Conservation (phyloP, 2,888 invertebrate species). For the Napeogenes inachia region DNA sequence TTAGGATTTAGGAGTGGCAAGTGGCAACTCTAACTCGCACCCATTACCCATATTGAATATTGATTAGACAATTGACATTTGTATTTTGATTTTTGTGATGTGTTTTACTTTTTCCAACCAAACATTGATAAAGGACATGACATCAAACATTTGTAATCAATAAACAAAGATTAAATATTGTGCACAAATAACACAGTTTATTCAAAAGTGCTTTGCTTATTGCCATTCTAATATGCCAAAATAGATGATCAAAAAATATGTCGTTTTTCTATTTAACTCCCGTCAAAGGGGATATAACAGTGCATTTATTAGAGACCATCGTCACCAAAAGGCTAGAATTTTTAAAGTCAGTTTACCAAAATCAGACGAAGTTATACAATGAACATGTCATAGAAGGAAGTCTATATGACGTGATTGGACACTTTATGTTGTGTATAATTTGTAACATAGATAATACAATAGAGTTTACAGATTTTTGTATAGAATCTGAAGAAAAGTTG, state of each 20-base stretch:
- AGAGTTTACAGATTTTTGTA: conserved; percentile 51
- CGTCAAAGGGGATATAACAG: conserved; percentile 72
- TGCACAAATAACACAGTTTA: too few relatives aligned
- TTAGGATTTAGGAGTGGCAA: too few relatives aligned
- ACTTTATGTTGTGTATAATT: conserved; percentile 73
- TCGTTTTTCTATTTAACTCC: conserved; percentile 78
- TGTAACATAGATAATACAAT: conserved; percentile 48
- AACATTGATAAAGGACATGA: too few relatives aligned
- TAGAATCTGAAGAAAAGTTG: conserved; percentile 54
- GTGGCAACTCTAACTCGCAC: too few relatives aligned
- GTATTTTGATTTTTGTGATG: too few relatives aligned
- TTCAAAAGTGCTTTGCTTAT: too few relatives aligned
- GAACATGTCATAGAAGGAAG: conserved; percentile 79
- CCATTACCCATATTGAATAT: too few relatives aligned
- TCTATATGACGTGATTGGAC: conserved; percentile 77
- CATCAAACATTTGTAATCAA: too few relatives aligned
- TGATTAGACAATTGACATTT: too few relatives aligned
- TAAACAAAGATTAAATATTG: too few relatives aligned
- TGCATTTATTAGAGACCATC: conserved; percentile 75
- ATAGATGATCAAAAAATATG: conserved; percentile 32
- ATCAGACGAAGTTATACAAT: conserved; percentile 53
- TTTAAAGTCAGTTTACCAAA: conserved; percentile 56
- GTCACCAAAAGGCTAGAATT: conserved; percentile 70
- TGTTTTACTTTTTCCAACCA: too few relatives aligned
- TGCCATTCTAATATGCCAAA: too few relatives aligned